These are phyloP conservation scores for Pelobates cultripes DNA, from an alignment of 2,797 vertebrate species.

Conservation along the genomic window DNA sequence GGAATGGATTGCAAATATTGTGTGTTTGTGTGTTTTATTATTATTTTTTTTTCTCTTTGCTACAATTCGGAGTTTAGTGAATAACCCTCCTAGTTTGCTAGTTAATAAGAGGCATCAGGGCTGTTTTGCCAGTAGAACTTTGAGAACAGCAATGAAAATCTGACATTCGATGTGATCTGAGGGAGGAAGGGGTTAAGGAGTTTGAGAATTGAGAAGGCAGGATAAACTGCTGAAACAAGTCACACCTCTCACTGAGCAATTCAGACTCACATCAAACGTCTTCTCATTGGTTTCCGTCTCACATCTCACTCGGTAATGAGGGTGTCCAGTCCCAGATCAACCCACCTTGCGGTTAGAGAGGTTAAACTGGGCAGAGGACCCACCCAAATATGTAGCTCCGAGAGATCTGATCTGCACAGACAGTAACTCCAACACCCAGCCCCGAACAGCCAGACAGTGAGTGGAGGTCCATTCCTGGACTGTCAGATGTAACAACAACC, in stretches of 20 bases:
- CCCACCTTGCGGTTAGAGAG: not conserved
- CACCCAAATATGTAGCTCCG: conserved; percentile 28
- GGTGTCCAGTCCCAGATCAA: not conserved
- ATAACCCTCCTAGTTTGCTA: too few species aligned
- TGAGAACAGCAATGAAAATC: not conserved
- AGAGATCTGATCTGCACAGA: conserved; percentile 33
- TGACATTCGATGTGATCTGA: too few species aligned
- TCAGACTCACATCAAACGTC: not conserved
- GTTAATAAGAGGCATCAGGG: too few species aligned
- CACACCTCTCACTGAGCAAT: not conserved
- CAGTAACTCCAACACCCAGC: not conserved
- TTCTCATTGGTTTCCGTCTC: not conserved
- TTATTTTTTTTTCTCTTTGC: too few species aligned
- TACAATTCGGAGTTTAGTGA: too few species aligned
- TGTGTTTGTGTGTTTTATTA: too few species aligned
- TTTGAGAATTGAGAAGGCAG: not conserved
- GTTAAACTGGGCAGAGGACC: not conserved
- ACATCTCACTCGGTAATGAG: not conserved
- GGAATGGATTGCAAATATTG: too few species aligned
- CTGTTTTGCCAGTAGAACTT: not conserved
- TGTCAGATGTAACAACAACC: too few species aligned
- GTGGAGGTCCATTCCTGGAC: not conserved
- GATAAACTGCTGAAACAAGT: not conserved
- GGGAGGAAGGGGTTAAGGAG: conserved; percentile 28
- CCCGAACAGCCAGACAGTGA: not conserved